Conservation (phyloP, 2,797 vertebrate genomes). For the Paguma larvata region DNA sequence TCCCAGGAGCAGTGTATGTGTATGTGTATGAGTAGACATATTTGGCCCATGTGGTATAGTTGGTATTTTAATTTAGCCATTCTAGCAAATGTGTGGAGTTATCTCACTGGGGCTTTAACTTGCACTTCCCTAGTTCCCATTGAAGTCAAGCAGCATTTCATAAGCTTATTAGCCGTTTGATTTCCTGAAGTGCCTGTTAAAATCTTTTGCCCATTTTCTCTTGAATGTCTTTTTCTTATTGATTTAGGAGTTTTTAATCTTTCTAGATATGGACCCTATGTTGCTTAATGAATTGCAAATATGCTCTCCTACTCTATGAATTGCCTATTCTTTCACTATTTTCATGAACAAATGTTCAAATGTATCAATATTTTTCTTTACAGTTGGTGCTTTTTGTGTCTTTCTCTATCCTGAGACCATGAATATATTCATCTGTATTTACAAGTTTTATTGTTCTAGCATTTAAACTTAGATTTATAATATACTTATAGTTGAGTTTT, state of each 20-base stretch:
- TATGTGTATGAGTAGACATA: not conserved
- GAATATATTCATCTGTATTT: not conserved
- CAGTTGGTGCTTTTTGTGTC: not conserved
- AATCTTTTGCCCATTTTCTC: not conserved
- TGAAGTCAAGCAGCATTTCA: not conserved
- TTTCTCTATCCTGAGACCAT: not conserved
- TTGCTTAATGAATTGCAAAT: conserved; percentile 11
- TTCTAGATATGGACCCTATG: not conserved
- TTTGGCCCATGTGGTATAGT: not conserved
- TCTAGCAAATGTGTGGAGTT: not conserved
- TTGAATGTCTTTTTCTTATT: not conserved
- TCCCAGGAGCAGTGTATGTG: not conserved
- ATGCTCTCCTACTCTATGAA: not conserved
- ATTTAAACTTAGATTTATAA: not conserved
- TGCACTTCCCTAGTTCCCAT: not conserved
- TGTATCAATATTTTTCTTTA: not conserved
- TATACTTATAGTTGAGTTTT: not conserved
- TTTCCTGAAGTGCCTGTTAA: not conserved
- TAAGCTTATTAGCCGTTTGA: not conserved
- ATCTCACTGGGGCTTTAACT: not conserved
- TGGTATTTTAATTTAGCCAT: not conserved
- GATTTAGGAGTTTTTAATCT: not conserved
- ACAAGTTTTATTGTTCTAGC: not conserved
- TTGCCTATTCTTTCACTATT: not conserved
- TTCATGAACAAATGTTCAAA: not conserved